Evolutionary conservation across 2,888 invertebrate genomes (phyloP).

Genomic region (Busseola fusca): DNA sequence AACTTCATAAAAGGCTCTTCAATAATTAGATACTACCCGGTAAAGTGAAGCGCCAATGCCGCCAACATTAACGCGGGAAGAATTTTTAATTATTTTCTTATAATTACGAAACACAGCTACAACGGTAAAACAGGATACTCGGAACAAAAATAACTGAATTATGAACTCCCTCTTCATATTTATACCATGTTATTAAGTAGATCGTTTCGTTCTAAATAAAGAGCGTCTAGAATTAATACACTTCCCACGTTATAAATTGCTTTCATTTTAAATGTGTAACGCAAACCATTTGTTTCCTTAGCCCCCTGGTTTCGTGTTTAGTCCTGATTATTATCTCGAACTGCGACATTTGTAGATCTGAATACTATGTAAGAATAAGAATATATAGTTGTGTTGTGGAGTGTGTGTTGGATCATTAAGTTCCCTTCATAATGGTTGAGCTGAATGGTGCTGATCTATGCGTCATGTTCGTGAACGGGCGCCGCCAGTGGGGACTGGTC

Average conservation of each 20-base stretch:
- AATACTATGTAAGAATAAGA: neutral
- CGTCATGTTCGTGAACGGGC: too few species aligned
- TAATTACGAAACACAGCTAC: constrained; percentile 42
- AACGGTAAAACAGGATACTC: constrained; percentile 29
- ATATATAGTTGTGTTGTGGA: too few species aligned
- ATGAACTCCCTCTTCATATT: constrained; percentile 49
- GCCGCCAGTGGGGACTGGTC: too few species aligned
- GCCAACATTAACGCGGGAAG: constrained; percentile 47
- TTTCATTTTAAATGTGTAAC: constrained; percentile 47
- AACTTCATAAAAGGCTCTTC: constrained; percentile 41
- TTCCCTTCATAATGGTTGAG: too few species aligned
- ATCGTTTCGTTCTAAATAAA: constrained; percentile 34
- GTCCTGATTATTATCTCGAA: constrained; percentile 30
- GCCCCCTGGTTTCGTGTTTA: constrained; percentile 26
- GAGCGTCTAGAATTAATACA: constrained; percentile 38
- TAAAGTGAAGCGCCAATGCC: constrained; percentile 47
- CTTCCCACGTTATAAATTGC: constrained; percentile 38
- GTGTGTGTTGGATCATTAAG: too few species aligned
- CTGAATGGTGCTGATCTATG: too few species aligned
- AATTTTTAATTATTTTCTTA: constrained; percentile 58
- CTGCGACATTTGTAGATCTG: constrained; percentile 7
- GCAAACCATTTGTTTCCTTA: constrained; percentile 32
- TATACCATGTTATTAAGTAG: constrained; percentile 38
- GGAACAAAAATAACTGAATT: constrained; percentile 48
- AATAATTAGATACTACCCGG: constrained; percentile 55